Evolutionary conservation across 2,113 vertebrate genomes (phyloP).

Genomic region (Sapajus apella): DNA sequence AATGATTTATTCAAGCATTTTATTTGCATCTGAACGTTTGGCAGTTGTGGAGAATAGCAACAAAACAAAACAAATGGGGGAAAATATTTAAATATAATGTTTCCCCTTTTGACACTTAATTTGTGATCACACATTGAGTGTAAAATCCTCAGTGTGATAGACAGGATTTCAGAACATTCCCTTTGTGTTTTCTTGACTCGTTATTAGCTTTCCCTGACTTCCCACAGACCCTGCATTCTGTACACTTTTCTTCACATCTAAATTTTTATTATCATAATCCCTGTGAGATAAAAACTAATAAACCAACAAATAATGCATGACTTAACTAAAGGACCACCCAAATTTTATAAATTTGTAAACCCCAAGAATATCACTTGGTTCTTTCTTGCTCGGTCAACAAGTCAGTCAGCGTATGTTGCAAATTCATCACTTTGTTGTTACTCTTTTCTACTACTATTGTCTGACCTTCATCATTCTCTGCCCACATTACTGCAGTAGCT

Average conservation of each 20-base stretch:
- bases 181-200: not conserved
- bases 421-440: not conserved
- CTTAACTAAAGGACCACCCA: not conserved
- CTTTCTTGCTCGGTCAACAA: not conserved
- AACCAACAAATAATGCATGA: not conserved
- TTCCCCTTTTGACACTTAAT: slow-evolving; percentile 47
- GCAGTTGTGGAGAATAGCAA: not conserved
- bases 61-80: not conserved
- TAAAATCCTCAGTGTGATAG: not conserved
- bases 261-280: not conserved
- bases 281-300: not conserved
- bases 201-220: not conserved
- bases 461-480: not conserved
- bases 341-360: not conserved
- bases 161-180: not conserved
- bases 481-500: not conserved
- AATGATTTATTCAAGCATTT: slow-evolving; percentile 47
- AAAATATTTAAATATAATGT: not conserved
- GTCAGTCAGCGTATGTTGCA: not conserved
- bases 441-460: not conserved
- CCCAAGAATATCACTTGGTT: not conserved
- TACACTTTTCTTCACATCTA: not conserved
- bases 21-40: slow-evolving; percentile 46
- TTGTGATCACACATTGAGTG: not conserved
- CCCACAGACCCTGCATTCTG: not conserved